phyloP scores from a whole-genome alignment of 2,113 vertebrate genomes.

The Brachyistius frenatus region DNA sequence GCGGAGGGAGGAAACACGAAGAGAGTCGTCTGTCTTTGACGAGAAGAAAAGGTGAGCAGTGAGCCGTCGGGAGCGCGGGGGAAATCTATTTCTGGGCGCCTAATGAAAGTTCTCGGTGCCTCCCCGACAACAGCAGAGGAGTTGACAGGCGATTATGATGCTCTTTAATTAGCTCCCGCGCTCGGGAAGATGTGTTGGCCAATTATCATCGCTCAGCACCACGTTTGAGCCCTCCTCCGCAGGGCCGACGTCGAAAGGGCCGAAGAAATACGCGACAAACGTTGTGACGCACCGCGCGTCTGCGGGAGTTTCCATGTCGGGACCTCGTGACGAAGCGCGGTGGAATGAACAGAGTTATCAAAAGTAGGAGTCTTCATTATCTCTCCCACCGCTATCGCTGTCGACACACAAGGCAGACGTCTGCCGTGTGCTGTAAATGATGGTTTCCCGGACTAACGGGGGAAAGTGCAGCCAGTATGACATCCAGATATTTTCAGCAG shows the following conservation, averaged over 20 bases:
- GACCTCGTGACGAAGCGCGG: neutral
- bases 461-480: neutral
- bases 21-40: slow-evolving; percentile 49
- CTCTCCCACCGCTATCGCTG: neutral
- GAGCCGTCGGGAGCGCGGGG: slow-evolving; percentile 62
- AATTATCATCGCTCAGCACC: slow-evolving; percentile 56
- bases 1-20: slow-evolving; percentile 11
- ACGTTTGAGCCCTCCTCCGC: slow-evolving; percentile 23
- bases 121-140: slow-evolving; percentile 29
- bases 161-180: slow-evolving; percentile 73
- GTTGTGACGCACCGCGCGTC: neutral
- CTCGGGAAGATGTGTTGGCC: slow-evolving; percentile 49
- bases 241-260: no score
- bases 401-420: neutral
- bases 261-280: neutral
- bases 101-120: slow-evolving; percentile 67
- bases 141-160: slow-evolving; percentile 74
- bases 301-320: neutral
- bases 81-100: slow-evolving; percentile 77
- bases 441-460: no score
- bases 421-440: no score
- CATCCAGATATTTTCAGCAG: neutral
- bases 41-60: slow-evolving; percentile 73
- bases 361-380: neutral
- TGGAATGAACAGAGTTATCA: no score